Evolutionary conservation across 2,888 invertebrate species (phyloP), one percentile per base, ranked within the genome.

Genomic region (Coelinius sp.): DNA sequence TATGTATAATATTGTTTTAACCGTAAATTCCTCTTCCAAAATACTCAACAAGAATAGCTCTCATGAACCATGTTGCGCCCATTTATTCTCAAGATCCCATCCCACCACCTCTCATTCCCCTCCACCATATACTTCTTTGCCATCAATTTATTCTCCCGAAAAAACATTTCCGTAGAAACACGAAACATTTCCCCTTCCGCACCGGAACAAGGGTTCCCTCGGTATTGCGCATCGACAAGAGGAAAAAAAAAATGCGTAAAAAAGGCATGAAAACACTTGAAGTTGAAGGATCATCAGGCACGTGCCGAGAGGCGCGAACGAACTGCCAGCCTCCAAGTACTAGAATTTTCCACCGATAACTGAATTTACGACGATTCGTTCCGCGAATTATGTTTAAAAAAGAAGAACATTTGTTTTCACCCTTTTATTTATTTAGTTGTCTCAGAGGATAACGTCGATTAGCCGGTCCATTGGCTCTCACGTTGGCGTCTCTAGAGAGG

Each of bases 161-260:
- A 38, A 63, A 20, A 71, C 52, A 70, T 77, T 73, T 69, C 56
- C 62, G 64, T 65, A 64, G 73, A 78, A 76, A 80, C 24, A 62
- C 75, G 77, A 27, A 82, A 81, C 79, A 80, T 76, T 80, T 80
- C 80, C 81, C 70, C 69, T 80, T 81, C 80, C 82, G 80, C 75
- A 56, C 65, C 71, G 75, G 73, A 72, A 76, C 74, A 75, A 67
- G 72, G 70, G 77, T 73, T 2, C 24, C 5, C 27, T 56, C 17
- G 20, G 20, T 35, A 46, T 49, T 46, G 38, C 12, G 46, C 27
- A 41, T 25, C 24, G 38, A 44, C 41, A 68, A 44, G 27, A 59
- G 8, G 7, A 62, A 63, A 62, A 62, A 62, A 17, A 17, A 2
- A 17, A 20, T 22, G 49, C 12, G 14, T n/a, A 25, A 12, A 56